These are phyloP conservation scores for Drosophila helvetica DNA, from an alignment of 2,888 invertebrate species.

Conservation along the genomic window DNA sequence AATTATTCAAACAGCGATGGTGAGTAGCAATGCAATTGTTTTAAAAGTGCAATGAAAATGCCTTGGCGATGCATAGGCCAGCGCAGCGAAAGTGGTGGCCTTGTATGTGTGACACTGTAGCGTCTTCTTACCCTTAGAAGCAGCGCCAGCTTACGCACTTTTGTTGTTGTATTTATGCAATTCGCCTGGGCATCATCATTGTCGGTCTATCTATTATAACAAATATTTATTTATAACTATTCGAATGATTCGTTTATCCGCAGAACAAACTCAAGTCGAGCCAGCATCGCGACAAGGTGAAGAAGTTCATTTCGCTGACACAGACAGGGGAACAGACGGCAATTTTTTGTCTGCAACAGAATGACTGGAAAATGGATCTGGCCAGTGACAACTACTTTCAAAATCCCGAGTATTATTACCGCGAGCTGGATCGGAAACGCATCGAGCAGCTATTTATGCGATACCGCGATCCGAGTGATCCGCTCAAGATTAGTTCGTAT, in stretches of 20 bases:
- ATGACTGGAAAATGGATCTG: constrained; percentile 98
- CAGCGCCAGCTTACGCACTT: constrained; percentile 68
- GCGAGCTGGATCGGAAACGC: constrained; percentile 95
- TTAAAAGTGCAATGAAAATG: not conserved
- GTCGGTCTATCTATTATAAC: not conserved
- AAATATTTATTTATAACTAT: constrained; percentile 15
- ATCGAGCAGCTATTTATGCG: constrained; percentile 93
- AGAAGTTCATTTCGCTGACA: constrained; percentile 97
- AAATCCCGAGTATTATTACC: constrained; percentile 95
- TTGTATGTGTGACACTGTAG: constrained; percentile 44
- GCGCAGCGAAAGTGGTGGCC: constrained; percentile 23
- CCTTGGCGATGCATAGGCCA: not conserved
- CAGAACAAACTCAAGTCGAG: constrained; percentile 98
- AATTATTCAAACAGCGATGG: constrained; percentile 52
- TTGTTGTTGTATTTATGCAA: constrained; percentile 69
- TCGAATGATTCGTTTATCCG: constrained; percentile 28
- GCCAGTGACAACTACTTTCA: constrained; percentile 98
- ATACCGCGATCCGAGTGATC: constrained; percentile 94
- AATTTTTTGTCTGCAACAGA: constrained; percentile 95
- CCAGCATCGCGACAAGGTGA: constrained; percentile 96
- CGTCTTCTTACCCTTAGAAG: constrained; percentile 53
- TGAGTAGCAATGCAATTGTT: constrained; percentile 41
- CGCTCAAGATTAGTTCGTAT: constrained; percentile 94
- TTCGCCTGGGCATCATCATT: constrained; percentile 38
- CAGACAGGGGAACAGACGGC: constrained; percentile 98